Evolutionary conservation across 2,797 vertebrate species (phyloP).

Genomic region (Emys orbicularis): DNA sequence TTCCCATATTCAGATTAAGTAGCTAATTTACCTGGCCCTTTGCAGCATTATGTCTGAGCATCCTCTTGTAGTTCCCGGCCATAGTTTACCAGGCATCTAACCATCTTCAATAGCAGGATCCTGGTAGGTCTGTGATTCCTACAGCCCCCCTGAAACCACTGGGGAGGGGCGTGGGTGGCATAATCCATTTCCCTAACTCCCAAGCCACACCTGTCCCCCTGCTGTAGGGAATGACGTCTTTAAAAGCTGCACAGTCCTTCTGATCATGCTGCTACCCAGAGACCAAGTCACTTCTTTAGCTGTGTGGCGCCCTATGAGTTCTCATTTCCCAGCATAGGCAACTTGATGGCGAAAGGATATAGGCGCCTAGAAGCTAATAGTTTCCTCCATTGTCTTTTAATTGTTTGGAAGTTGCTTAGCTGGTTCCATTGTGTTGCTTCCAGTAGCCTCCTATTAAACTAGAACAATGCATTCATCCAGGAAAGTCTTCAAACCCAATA

Average conservation of each 20-base stretch:
- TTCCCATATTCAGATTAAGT: not conserved
- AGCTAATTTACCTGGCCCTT: not conserved
- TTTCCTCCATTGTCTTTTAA: constrained; percentile 40
- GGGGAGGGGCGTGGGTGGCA: too few relatives aligned
- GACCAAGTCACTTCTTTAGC: not conserved
- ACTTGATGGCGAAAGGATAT: constrained; percentile 2
- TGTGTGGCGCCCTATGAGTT: constrained; percentile 53
- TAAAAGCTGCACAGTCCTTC: not conserved
- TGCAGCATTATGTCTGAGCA: not conserved
- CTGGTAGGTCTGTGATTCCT: not conserved
- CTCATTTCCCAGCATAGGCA: not conserved
- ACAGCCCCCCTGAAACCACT: not conserved
- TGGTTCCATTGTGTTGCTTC: not conserved
- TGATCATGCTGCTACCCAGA: not conserved
- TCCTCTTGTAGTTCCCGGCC: not conserved
- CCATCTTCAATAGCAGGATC: not conserved
- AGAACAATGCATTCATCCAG: not conserved
- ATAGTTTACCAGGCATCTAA: not conserved
- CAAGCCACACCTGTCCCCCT: not conserved
- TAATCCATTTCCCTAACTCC: not conserved
- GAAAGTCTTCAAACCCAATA: not conserved
- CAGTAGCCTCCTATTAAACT: not conserved
- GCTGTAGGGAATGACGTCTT: not conserved
- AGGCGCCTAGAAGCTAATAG: not conserved
- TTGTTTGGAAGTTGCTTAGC: accelerated